Base-by-base conservation (phyloP, 2,113 vertebrate genomes). In the Pachypanchax playfairii region DNA sequence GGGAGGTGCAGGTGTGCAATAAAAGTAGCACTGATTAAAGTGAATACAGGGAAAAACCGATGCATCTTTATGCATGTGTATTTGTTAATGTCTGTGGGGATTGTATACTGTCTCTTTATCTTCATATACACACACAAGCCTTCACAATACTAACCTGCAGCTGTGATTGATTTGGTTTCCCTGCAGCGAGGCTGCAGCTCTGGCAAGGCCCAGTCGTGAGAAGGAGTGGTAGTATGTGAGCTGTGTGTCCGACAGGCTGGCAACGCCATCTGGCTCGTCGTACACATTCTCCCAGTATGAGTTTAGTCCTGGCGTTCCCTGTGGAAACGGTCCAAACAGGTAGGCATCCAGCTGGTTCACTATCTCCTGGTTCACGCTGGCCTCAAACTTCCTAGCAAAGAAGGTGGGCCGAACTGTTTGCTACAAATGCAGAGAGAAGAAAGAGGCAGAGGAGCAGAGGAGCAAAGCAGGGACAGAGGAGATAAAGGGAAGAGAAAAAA, bases 371-470 rank as follows among this genome's bases (percentile, higher is more conserved):
- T 98, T 99, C 59, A 99, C 97, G 41, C 95, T 94, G 0, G 97
- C 96, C 74, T 98, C 97, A 15, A 98, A 99, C 89, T 99, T 99
- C 51, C 97, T 94, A 21, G 96, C 97, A 12, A 99, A 99, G 91
- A 99, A 98, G 6, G 97, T 98, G 2, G 97, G 97, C 61, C 97
- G 89, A 58, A 96, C 91, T 0, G 96, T 98, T 93, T 99, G 97
- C 97, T 99, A 91, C 79, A 83, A 63, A 1, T 0, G 48, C 8
- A 56, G 42, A 25, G 28, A 15, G 25, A 22, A 5, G 14, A 31
- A 15, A 39, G 38, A 4, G 46, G 61, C 70, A n/a, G 3, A 41
- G 38, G 7, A 18, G 53, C 55, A 55, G 41, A 11, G 7, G 29
- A 68, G 42, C 28, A 31, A 58, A 44, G 56, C 48, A 64, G 44